These are phyloP conservation scores for Drosophila nigromelanica DNA, from an alignment of 1,140 invertebrate species.

Conservation along the genomic window DNA sequence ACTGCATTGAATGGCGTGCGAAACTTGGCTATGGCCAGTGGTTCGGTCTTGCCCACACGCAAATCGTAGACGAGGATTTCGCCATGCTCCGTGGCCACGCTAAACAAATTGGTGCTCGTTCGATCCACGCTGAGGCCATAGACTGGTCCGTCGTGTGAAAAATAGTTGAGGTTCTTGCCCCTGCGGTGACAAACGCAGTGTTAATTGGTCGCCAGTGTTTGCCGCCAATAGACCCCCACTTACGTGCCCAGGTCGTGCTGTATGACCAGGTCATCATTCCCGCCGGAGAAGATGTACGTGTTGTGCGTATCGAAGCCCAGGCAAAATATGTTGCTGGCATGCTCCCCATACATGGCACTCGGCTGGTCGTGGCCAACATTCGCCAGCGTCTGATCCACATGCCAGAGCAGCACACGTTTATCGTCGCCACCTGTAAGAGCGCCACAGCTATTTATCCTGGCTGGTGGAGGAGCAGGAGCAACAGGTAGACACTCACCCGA, in stretches of 20 bases:
- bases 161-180: conserved; percentile 89
- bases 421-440: conserved; percentile 89
- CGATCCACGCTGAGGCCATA: conserved; percentile 95
- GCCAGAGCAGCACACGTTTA: conserved; percentile 94
- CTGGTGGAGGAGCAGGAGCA: conserved; percentile 12
- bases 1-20: conserved; percentile 94
- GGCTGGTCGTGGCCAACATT: conserved; percentile 86
- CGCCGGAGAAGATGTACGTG: conserved; percentile 94
- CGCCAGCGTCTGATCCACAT: conserved; percentile 91
- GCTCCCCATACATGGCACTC: conserved; percentile 90
- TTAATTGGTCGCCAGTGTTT: too few species aligned
- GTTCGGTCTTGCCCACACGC: conserved; percentile 84
- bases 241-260: conserved; percentile 93
- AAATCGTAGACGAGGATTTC: conserved; percentile 92
- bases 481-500: conserved; percentile 88
- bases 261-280: conserved; percentile 97
- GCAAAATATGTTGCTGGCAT: conserved; percentile 97
- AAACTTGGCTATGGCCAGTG: conserved; percentile 86
- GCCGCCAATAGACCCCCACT: conserved; percentile 43
- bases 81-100: conserved; percentile 96
- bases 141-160: conserved; percentile 94
- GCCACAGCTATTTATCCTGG: conserved; percentile 85
- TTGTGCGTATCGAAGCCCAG: conserved; percentile 92
- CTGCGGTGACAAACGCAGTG: conserved; percentile 84
- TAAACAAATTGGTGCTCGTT: conserved; percentile 91